A percentile compares a stretch with the other conserved stretches of the same genome.
Evolutionary conservation across 2,113 vertebrate species (phyloP).

Genomic region (Steatornis caripensis): DNA sequence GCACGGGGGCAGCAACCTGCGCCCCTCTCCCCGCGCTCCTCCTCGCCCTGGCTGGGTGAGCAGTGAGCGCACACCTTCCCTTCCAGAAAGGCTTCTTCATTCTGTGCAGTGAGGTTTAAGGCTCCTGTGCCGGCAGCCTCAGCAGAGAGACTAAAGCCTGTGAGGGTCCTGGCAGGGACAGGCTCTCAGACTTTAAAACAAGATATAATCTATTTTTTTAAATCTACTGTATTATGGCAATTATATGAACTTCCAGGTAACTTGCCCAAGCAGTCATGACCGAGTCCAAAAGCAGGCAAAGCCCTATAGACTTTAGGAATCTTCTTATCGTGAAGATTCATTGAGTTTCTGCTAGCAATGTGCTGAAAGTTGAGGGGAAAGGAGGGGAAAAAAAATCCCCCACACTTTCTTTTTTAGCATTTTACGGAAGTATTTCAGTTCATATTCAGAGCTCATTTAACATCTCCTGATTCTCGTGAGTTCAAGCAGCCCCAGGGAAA

Average conservation of each 20-base stretch:
- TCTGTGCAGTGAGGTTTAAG: neutral
- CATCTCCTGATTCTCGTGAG: neutral
- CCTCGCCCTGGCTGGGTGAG: neutral
- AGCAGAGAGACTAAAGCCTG: neutral
- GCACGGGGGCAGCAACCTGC: neutral
- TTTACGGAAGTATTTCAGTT: neutral
- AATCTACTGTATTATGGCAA: neutral
- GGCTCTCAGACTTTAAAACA: neutral
- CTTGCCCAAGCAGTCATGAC: neutral
- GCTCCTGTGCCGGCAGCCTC: neutral
- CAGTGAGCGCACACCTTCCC: neutral
- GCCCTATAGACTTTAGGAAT: neutral
- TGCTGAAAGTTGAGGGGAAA: neutral
- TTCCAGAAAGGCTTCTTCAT: neutral
- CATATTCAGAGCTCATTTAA: neutral
- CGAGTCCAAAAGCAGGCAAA: neutral
- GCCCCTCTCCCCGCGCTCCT: neutral
- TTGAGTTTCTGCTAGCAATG: neutral
- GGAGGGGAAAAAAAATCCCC: neutral
- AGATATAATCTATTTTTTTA: neutral
- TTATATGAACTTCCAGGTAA: neutral
- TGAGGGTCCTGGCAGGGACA: fast-evolving
- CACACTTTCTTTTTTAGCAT: neutral
- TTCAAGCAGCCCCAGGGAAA: neutral
- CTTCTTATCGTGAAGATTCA: neutral